Base-by-base conservation (phyloP, 64 coral and sea anemone species). In the Montipora sp. region DNA sequence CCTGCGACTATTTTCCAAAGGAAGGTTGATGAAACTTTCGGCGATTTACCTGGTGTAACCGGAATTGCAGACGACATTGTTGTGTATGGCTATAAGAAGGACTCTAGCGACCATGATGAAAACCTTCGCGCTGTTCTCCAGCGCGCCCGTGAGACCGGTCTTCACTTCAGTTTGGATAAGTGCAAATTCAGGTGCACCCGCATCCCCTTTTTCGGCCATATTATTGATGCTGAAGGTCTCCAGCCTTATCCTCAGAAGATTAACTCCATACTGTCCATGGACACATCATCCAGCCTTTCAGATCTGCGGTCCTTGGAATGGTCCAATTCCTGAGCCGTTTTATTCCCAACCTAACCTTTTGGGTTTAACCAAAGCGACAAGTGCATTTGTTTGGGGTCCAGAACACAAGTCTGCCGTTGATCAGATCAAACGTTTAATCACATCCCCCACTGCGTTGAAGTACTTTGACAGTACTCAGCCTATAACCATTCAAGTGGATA, bases 121-220 rank as follows among this genome's bases (percentile, higher is more conserved):
- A 90, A 94, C 21, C 79, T 94, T 16, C 27, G 19, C 22, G 73
- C 80, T 74, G 87, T 94, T 16, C 89, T 90, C 59, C 73, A 76
- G 57, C 77, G 20, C 45, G 93, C 80, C 16, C 58, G 45, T 10
- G 72, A 73, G 69, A 94, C 93, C 23, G 93, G 87, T 69, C 84
- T 90, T 15, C 60, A 24, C 14, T 89, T 94, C 9, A 94, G 83
- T 51, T 65, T 78, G 2, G 78, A 89, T 21, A 89, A 89, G 76
- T 94, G 87, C 46, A 75, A 76, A 8, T 78, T 94, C 69, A 85
- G 58, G 75, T 90, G 93, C 14, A 91, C 88, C 8, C 75, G 24
- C 21, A 83, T 89, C 53, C 78, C 44, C 46, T 83, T 94, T 50
- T 91, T 73, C 46, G 79, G 90, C 22, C 79, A 91, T 51, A 91